A percentile compares a stretch with the other conserved stretches of the same genome.
Conservation (phyloP, 2,888 invertebrate species). For the Pachycephus smyrnensis region DNA sequence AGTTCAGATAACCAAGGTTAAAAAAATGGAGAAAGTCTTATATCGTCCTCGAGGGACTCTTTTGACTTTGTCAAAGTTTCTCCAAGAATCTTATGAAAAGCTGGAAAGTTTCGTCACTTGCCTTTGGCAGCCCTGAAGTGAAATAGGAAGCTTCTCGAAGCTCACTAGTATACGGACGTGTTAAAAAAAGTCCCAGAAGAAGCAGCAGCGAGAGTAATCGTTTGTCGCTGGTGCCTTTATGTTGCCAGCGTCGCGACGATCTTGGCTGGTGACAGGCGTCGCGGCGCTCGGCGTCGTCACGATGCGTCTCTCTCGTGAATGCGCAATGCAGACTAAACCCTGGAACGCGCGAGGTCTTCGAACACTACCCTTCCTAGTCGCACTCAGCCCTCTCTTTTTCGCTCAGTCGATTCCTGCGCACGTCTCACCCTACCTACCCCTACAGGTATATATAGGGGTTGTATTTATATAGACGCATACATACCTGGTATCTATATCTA, state of each 20-base stretch:
- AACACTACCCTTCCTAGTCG: slow-evolving; percentile 42
- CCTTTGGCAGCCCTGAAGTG: background rate
- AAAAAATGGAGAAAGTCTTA: background rate
- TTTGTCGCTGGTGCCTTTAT: background rate
- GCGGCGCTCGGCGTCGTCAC: slow-evolving; percentile 41
- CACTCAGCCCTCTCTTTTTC: background rate
- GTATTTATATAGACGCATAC: background rate
- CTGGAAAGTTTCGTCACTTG: background rate
- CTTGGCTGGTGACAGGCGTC: slow-evolving; percentile 37
- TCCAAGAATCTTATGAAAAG: background rate
- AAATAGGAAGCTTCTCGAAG: background rate
- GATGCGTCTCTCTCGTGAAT: slow-evolving; percentile 57
- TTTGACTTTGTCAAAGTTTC: background rate
- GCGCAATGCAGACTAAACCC: slow-evolving; percentile 60
- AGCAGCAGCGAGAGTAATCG: too few relatives aligned
- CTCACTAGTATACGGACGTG: background rate
- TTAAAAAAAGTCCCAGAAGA: background rate
- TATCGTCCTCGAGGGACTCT: background rate
- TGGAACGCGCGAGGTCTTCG: slow-evolving; percentile 53
- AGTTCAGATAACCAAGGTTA: background rate
- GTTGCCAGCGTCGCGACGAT: background rate
- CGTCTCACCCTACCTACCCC: background rate
- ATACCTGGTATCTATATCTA: background rate
- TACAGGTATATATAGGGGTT: background rate
- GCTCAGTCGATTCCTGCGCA: background rate